A percentile compares a stretch with the other conserved stretches of the same genome.
phyloP scores from a whole-genome alignment of 2,888 invertebrate species.

The Spilosoma lubricipeda region DNA sequence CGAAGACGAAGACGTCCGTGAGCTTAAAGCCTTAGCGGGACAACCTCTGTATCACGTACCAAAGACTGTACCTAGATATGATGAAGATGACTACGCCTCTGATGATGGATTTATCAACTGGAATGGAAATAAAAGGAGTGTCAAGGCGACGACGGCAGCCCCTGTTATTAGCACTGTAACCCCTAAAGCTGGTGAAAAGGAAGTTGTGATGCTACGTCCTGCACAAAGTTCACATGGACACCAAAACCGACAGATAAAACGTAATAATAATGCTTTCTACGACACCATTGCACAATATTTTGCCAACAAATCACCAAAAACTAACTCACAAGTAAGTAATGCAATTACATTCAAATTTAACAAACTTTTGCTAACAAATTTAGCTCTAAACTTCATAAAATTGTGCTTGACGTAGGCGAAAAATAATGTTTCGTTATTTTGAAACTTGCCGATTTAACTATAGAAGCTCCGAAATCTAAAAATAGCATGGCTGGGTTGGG shows the following conservation, averaged over 20 bases:
- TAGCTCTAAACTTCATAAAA: constrained; percentile 20
- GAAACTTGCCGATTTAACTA: constrained; percentile 59
- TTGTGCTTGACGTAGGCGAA: constrained; percentile 23
- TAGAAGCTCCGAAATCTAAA: constrained; percentile 79
- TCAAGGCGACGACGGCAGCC: constrained; percentile 65
- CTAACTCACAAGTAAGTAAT: constrained; percentile 86
- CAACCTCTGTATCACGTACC: constrained; percentile 83
- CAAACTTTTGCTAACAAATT: constrained; percentile 9
- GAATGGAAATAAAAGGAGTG: constrained; percentile 82
- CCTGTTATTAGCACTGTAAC: constrained; percentile 62
- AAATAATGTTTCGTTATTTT: constrained; percentile 54
- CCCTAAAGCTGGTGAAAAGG: constrained; percentile 85
- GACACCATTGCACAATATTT: constrained; percentile 83
- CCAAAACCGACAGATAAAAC: constrained; percentile 63
- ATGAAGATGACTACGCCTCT: constrained; percentile 79
- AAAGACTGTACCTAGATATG: constrained; percentile 75
- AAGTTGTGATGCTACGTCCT: constrained; percentile 88
- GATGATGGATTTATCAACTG: constrained; percentile 85
- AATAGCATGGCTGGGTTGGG: constrained; percentile 80
- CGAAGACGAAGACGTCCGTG: constrained; percentile 89
- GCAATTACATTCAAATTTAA: not conserved
- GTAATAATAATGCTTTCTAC: constrained; percentile 75
- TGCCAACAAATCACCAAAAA: constrained; percentile 79
- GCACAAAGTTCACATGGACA: constrained; percentile 71
- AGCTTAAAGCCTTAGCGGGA: constrained; percentile 87